Base-by-base conservation (phyloP, 2,113 vertebrate genomes). In the Spermophilus dauricus region DNA sequence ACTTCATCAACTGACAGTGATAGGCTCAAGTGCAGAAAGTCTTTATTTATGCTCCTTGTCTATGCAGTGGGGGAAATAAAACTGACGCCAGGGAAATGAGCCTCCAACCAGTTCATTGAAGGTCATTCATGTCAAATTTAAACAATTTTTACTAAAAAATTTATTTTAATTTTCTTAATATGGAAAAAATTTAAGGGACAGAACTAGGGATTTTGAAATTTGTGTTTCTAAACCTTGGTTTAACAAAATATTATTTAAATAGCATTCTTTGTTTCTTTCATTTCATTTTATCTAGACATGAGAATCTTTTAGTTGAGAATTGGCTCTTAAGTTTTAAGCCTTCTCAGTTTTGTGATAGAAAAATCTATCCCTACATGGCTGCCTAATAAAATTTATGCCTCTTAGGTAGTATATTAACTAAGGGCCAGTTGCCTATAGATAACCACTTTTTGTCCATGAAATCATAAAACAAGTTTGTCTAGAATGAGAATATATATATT, bases 231-330 rank as follows among this genome's bases (percentile, higher is more conserved):
- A 95, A 86, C 1, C 13, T 78, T 61, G 22, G 13, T 82, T 84
- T 18, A 75, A 26, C 67, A 89, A 89, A 92, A 78, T 37, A 53
- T 65, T 51, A 96, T 93, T 85, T 78, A 65, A 83, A 56, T 51
- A 8, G 4, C 6, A 90, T 76, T 77, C 14, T 90, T 91, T 18
- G 2, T 70, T n/a, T 70, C 12, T 7, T 70, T 18, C 14, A 11
- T 70, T 67, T 69, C 6, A n/a, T n/a, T 6, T n/a, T 81, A 34
- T 73, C 34, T 32, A 20, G n/a, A 88, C 6, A 81, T 28, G 17
- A 39, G 42, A 94, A 65, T 61, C 37, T 42, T 86, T 4, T 26
- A 12, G 63, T 89, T 83, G 42, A 83, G 91, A 84, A 58, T 13
- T 78, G 34, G 48, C 24, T 42, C 18, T 78, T 81, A 6, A 37